A percentile compares a stretch with the other conserved stretches of the same genome.
Evolutionary conservation across 64 coral and sea anemone genomes (phyloP).

Genomic region (Montipora sp.): DNA sequence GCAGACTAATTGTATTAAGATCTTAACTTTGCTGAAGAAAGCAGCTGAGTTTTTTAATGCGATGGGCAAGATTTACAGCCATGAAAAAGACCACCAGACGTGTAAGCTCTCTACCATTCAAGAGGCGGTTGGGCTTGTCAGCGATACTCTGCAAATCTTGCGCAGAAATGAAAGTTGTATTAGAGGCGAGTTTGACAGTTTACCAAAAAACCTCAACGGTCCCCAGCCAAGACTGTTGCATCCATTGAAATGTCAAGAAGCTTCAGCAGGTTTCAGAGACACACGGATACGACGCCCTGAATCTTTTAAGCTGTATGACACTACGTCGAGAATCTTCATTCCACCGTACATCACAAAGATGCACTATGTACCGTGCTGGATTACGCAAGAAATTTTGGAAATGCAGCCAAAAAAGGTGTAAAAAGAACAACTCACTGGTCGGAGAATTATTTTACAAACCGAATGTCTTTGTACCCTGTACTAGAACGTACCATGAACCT

Average conservation of each 20-base stretch:
- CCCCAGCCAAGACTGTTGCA: too few species aligned
- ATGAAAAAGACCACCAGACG: slow-evolving; percentile 36
- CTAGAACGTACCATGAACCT: slow-evolving; percentile 46
- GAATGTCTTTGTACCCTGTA: slow-evolving; percentile 55
- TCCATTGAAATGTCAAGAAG: too few species aligned
- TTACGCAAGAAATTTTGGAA: slow-evolving; percentile 47
- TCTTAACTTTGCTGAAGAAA: slow-evolving; percentile 21
- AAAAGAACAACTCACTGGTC: slow-evolving; percentile 50
- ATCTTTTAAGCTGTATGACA: not conserved
- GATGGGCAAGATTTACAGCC: slow-evolving; percentile 62
- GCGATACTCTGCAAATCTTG: too few species aligned
- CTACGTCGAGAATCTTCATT: slow-evolving; percentile 22
- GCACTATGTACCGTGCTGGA: slow-evolving; percentile 57
- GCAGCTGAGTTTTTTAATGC: slow-evolving; percentile 57
- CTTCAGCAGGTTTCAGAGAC: too few species aligned
- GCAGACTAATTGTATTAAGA: slow-evolving; percentile 51
- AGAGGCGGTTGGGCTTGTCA: not conserved
- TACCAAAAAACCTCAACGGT: too few species aligned
- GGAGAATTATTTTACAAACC: slow-evolving; percentile 36
- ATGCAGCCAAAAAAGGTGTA: slow-evolving; percentile 49
- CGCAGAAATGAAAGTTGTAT: too few species aligned
- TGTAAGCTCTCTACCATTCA: slow-evolving; percentile 8
- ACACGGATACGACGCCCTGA: too few species aligned
- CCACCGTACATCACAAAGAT: slow-evolving; percentile 53
- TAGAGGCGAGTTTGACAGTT: too few species aligned